Percentiles rank a stretch among this genome's conserved stretches.
phyloP scores from a whole-genome alignment of 2,888 invertebrate species.

The Philaethria dido region DNA sequence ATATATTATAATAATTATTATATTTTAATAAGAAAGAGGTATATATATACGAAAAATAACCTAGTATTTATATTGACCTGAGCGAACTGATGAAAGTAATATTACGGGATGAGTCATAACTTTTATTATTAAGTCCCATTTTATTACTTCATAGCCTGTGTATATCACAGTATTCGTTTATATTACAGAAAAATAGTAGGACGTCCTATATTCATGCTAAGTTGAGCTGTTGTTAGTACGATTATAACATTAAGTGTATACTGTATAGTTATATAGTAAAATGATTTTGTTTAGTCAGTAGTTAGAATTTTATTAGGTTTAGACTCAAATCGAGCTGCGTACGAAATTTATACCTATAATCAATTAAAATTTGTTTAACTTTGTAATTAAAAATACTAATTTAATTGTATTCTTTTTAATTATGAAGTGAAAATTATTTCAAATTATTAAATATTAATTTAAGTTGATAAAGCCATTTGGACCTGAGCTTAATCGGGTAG shows the following conservation, averaged over 20 bases:
- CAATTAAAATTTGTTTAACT: too few species aligned
- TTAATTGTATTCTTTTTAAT: too few species aligned
- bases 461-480: too few species aligned
- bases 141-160: constrained; percentile 10
- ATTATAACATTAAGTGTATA: neutral
- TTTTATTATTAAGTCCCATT: constrained; percentile 34
- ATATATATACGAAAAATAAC: constrained; percentile 13
- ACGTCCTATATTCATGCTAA: constrained; percentile 7
- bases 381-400: too few species aligned
- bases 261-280: neutral
- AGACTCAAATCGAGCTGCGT: too few species aligned
- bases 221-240: neutral
- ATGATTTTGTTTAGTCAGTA: neutral
- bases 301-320: neutral
- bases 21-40: neutral
- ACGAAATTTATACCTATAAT: too few species aligned
- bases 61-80: constrained; percentile 21
- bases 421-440: too few species aligned
- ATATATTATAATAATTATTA: neutral
- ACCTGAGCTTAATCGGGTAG: too few species aligned
- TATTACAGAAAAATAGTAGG: constrained; percentile 13
- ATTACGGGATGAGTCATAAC: constrained; percentile 31
- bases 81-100: constrained; percentile 27
- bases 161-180: constrained; percentile 13
- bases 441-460: too few species aligned